These are phyloP conservation scores for Drosophila acutilabella DNA, from an alignment of 2,888 invertebrate genomes.

Conservation along the genomic window DNA sequence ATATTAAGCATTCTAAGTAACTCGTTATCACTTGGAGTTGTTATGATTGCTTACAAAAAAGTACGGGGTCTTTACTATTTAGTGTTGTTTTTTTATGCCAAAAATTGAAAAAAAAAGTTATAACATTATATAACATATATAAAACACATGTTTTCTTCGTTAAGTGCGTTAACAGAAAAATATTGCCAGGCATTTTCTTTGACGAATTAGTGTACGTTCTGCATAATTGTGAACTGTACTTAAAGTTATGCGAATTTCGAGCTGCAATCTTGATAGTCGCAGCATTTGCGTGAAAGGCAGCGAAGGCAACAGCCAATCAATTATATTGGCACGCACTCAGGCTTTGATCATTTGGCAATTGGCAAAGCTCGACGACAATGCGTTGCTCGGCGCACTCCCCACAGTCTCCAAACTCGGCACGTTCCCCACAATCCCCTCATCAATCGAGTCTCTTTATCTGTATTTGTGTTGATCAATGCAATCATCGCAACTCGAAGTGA, in stretches of 20 bases:
- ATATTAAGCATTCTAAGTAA: too few species aligned
- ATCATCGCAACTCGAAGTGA: slow-evolving; percentile 50
- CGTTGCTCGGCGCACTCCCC: slow-evolving; percentile 15
- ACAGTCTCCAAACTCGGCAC: not conserved
- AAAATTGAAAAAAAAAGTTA: too few species aligned
- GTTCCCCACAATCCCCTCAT: too few species aligned
- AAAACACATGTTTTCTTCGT: too few species aligned
- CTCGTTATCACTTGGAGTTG: too few species aligned
- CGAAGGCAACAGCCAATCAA: slow-evolving; percentile 46
- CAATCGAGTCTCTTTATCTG: not conserved
- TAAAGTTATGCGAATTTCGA: not conserved
- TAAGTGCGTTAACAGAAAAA: too few species aligned
- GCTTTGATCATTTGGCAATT: slow-evolving; percentile 66
- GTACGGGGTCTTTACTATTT: too few species aligned
- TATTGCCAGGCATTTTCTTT: too few species aligned
- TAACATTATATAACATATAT: too few species aligned
- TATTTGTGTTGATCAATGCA: slow-evolving; percentile 48
- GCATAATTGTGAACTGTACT: not conserved
- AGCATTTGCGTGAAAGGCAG: slow-evolving; percentile 5
- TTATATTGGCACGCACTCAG: slow-evolving; percentile 68
- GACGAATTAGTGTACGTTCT: too few species aligned
- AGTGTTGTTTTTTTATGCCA: too few species aligned
- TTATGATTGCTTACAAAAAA: too few species aligned
- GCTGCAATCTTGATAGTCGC: not conserved
- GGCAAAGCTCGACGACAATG: slow-evolving; percentile 46